Percentiles rank a stretch among this genome's conserved stretches.
Evolutionary conservation across 2,113 vertebrate genomes (phyloP).

Genomic region (Datnioides undecimradiatus): DNA sequence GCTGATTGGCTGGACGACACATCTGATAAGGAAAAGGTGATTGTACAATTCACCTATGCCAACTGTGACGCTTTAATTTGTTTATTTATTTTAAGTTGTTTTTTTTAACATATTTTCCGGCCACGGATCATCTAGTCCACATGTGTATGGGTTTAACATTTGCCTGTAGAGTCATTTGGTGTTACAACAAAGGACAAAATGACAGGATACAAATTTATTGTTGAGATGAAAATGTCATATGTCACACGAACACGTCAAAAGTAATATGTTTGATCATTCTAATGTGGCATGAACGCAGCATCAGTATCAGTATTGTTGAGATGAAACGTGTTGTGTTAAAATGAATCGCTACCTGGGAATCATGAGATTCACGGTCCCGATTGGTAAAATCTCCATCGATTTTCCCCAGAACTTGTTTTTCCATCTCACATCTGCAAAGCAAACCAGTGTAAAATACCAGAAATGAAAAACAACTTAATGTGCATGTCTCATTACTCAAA

Average conservation of each 20-base stretch:
- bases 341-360: slow-evolving; percentile 88
- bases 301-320: not conserved
- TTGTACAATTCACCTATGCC: not conserved
- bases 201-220: not conserved
- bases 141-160: not conserved
- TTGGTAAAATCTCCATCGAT: slow-evolving; percentile 98
- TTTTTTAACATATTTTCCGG: too few species aligned
- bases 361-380: slow-evolving; percentile 93
- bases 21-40: not conserved
- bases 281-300: not conserved
- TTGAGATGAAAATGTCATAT: too few species aligned
- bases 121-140: slow-evolving; percentile 5
- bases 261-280: too few species aligned
- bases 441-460: slow-evolving; percentile 15
- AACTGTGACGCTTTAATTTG: not conserved
- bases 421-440: slow-evolving; percentile 94
- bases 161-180: not conserved
- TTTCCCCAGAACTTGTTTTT: slow-evolving; percentile 99
- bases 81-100: not conserved
- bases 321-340: not conserved
- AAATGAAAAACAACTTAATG: not conserved
- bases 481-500: too few species aligned
- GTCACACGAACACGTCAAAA: too few species aligned
- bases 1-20: not conserved
- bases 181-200: not conserved